Evolutionary conservation across 2,888 invertebrate genomes (phyloP), one percentile per base, ranked within the genome.

Genomic region (Oscheius sp.): DNA sequence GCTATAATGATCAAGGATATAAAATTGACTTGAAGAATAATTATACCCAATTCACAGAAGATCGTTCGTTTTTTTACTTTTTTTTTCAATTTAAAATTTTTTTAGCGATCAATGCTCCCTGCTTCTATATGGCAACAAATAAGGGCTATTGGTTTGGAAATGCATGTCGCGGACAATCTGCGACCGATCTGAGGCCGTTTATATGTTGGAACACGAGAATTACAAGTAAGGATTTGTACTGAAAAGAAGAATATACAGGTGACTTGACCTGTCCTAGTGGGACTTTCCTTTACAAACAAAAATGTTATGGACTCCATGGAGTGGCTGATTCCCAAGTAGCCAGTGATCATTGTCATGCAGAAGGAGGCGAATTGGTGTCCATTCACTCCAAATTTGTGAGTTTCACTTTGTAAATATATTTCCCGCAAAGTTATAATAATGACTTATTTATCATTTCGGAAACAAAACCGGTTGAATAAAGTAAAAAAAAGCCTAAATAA

Each of bases 361-460:
- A 22, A n/a, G 54, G 54, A 30, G 54, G 54, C 2, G 54, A 54
- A 33, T 24, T 54, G 14, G 54, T 54, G 8, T 54, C 54, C 17
- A 54, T 54, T 54, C 54, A 54, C 33, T 22, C 20, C 22, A 17
- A 30, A 17, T 17, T 32, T 17, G 54, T 54, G 20, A 17, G 54
- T 33, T 54, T 45, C 17, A 45, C 45, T 45, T 45, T n/a, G 45
- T 45, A 45, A 45, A 9, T 45, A 9, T 45, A 14, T 14, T 14
- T 36, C 36, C 14, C 36, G 14, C 36, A 36, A 14, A 8, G 36
- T 36, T 36, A 8, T 14, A 36, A 36, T 9, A 36, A 9, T 36
- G 36, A 36, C 36, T 36, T 36, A n/a, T n/a, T n/a, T n/a, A n/a
- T n/a, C n/a, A n/a, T n/a, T n/a, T n/a, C n/a, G n/a, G n/a, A n/a